Evolutionary conservation across 2,797 vertebrate species (phyloP).

Genomic region (Epinephelus coioides): DNA sequence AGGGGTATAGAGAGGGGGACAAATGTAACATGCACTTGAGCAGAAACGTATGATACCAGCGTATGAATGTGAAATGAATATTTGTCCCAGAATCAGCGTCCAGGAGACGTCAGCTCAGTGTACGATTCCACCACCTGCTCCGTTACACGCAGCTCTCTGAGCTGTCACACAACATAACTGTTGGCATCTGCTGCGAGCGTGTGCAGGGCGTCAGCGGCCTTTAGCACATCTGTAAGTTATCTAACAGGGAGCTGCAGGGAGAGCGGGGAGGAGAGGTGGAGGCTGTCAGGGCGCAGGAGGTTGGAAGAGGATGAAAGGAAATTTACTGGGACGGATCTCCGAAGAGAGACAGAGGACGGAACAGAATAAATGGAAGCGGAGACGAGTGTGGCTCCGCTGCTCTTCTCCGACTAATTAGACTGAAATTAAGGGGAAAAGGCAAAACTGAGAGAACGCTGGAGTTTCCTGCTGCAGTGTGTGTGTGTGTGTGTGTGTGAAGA

Average conservation of each 20-base stretch:
- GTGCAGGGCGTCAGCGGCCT: constrained; percentile 32
- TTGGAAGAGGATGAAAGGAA: constrained; percentile 64
- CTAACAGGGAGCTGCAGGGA: constrained; percentile 29
- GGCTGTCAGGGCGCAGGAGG: constrained; percentile 35
- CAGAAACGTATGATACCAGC: too few relatives aligned
- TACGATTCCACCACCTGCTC: background rate
- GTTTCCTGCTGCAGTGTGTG: background rate
- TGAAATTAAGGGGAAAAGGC: constrained; percentile 16
- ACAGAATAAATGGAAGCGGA: constrained; percentile 12
- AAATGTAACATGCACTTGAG: too few relatives aligned
- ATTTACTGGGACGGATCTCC: constrained; percentile 46
- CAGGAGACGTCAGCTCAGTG: too few relatives aligned
- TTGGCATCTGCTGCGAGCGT: constrained; percentile 37
- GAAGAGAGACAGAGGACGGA: constrained; percentile 10
- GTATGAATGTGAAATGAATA: too few relatives aligned
- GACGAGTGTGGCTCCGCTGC: constrained; percentile 10
- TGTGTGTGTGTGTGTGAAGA: background rate
- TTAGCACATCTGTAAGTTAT: constrained; percentile 48
- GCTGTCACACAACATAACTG: constrained; percentile 36
- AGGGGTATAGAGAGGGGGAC: too few relatives aligned
- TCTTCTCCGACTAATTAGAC: constrained; percentile 34
- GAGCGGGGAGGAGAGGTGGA: constrained; percentile 20
- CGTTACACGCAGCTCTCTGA: constrained; percentile 1
- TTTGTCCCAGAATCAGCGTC: too few relatives aligned
- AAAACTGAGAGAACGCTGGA: background rate